These are phyloP conservation scores for Ageneiosus marmoratus DNA, from an alignment of 2,113 vertebrate species.

Conservation along the genomic window DNA sequence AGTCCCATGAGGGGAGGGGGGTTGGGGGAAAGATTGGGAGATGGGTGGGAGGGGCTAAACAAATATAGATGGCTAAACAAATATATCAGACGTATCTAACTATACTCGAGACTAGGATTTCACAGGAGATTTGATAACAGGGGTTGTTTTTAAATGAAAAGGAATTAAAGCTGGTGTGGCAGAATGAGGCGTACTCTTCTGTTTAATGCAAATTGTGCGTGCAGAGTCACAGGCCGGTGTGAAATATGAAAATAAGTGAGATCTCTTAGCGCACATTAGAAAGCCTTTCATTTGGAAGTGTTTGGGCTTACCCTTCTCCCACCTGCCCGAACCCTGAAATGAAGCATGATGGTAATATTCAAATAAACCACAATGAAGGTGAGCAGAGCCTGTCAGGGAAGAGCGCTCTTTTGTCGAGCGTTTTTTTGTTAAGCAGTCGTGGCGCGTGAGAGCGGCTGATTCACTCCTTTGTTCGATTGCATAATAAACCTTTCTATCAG, in stretches of 20 bases:
- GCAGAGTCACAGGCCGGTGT: constrained; percentile 38
- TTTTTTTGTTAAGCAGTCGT: constrained; percentile 43
- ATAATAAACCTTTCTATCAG: constrained; percentile 58
- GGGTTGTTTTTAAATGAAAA: constrained; percentile 44
- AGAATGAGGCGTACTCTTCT: constrained; percentile 30
- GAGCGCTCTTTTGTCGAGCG: constrained; percentile 42
- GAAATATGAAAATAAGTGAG: constrained; percentile 56
- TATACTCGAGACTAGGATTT: neutral
- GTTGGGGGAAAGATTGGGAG: no score
- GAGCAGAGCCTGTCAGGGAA: constrained; percentile 42
- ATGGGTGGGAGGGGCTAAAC: constrained; percentile 2
- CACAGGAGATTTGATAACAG: constrained; percentile 14
- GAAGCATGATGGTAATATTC: constrained; percentile 52
- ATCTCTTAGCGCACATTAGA: constrained; percentile 45
- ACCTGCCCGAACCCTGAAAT: constrained; percentile 50
- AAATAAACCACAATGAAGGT: constrained; percentile 45
- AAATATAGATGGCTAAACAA: constrained; percentile 26
- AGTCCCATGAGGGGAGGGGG: neutral
- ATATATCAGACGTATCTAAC: constrained; percentile 21
- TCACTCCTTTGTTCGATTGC: constrained; percentile 50
- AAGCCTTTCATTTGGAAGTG: constrained; percentile 50
- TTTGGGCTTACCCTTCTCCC: constrained; percentile 50
- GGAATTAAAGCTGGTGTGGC: constrained; percentile 37
- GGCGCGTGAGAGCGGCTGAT: constrained; percentile 23
- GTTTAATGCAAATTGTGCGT: constrained; percentile 50